These are phyloP conservation scores for Platalea minor DNA, from an alignment of 2,797 vertebrate species.

Conservation along the genomic window DNA sequence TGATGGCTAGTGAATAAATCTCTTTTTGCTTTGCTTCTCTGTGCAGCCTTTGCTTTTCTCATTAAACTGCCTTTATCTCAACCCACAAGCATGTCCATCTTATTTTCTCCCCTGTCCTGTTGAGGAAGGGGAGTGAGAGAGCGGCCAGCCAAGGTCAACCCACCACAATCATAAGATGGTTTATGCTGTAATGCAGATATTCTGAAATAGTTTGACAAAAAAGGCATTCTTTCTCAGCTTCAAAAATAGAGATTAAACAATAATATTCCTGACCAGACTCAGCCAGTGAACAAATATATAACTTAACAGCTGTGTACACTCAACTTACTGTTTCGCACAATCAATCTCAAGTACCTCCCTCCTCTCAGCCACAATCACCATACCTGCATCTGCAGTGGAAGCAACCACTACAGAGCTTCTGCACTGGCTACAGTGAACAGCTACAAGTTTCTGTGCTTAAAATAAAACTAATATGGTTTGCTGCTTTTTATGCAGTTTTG, in stretches of 20 bases:
- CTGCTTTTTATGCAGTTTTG: neutral
- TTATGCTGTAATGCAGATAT: neutral
- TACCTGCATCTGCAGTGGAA: neutral
- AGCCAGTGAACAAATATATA: neutral
- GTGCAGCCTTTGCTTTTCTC: neutral
- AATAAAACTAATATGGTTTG: neutral
- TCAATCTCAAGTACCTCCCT: neutral
- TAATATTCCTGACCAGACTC: neutral
- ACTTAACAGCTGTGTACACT: neutral
- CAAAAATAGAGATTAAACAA: neutral
- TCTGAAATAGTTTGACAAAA: neutral
- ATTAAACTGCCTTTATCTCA: neutral
- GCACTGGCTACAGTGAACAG: neutral
- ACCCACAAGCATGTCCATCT: neutral
- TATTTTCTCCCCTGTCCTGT: neutral
- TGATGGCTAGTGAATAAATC: neutral
- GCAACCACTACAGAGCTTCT: neutral
- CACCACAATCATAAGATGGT: neutral
- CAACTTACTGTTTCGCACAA: neutral
- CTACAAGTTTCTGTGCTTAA: neutral
- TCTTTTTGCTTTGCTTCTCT: neutral
- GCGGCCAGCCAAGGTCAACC: neutral
- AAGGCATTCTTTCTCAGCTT: neutral
- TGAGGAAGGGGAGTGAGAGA: neutral
- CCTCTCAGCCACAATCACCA: neutral